Evolutionary conservation across 1,140 invertebrate genomes (phyloP).

Genomic region (Drosophila ambigua): DNA sequence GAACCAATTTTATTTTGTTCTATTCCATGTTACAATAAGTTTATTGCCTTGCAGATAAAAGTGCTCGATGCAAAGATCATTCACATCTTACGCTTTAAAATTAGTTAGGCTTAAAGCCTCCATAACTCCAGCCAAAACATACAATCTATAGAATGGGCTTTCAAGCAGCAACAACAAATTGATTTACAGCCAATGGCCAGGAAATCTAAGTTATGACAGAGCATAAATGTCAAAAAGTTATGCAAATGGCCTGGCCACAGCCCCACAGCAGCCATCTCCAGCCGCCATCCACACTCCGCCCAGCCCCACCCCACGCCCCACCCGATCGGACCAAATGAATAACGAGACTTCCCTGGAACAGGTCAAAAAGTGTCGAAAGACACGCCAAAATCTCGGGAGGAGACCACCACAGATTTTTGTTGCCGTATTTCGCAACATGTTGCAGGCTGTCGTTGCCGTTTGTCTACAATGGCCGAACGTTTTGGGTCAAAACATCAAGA

Average conservation of each 20-base stretch:
- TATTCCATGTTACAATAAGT: no score
- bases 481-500: slow-evolving; percentile 32
- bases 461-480: no score
- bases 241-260: slow-evolving; percentile 26
- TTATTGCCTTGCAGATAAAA: no score
- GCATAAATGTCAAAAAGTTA: slow-evolving; percentile 40
- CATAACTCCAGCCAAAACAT: background rate
- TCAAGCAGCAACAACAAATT: slow-evolving; percentile 14
- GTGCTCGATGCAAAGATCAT: no score
- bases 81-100: background rate
- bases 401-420: slow-evolving; percentile 24
- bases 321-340: slow-evolving; percentile 33
- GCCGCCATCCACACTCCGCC: no score
- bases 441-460: slow-evolving; percentile 16
- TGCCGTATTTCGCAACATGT: no score
- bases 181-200: slow-evolving; percentile 38
- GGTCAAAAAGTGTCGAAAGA: slow-evolving; percentile 42
- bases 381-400: slow-evolving; percentile 24
- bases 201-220: slow-evolving; percentile 45
- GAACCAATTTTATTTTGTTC: no score
- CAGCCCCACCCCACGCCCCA: background rate
- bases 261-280: background rate
- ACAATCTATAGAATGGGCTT: slow-evolving; percentile 27
- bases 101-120: background rate
- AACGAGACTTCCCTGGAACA: slow-evolving; percentile 3